Evolutionary conservation across 2,888 invertebrate species (phyloP), one percentile per base, ranked within the genome.

Genomic region (Pandemis heparana): DNA sequence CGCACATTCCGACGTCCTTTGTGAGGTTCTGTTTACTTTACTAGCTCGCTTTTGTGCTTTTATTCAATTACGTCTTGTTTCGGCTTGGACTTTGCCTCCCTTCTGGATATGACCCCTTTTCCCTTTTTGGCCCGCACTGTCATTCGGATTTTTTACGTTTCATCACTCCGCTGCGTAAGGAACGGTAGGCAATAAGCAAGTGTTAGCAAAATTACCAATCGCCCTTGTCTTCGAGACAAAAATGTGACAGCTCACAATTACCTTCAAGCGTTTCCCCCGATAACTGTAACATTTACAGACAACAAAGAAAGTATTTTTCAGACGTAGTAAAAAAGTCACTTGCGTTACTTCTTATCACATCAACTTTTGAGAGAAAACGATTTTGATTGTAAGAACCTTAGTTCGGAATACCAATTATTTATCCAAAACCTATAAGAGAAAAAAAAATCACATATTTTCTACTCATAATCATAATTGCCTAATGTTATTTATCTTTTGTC

Each of bases 21-120:
- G 90, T 89, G 82, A 89, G 86, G 89, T 87, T 87, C 87, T 89
- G 88, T 92, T 92, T 91, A 89, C 89, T 90, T 92, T 91, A 85
- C 87, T 86, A 84, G 86, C 85, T 88, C 83, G 85, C 87, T 87
- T 87, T 87, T 88, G 87, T 87, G 83, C 86, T 89, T 89, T 89
- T 89, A 91, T 91, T 89, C 89, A 88, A 89, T 90, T 74, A 74
- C 74, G 74, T 74, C 74, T 74, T 87, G 87, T 88, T 87, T 84
- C 83, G 84, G 85, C 82, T 83, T 82, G 78, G 81, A 80, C 78
- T 80, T 78, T 71, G 75, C 76, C 76, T 78, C 74, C 75, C 65
- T 67, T 76, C 77, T 75, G 51, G 74, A 70, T 69, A 64, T 70
- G 65, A 74, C 74, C 69, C 70, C 59, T 73, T 70, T 68, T 51